Evolutionary conservation across 2,888 invertebrate species (phyloP).

Genomic region (Lycia hirtaria): DNA sequence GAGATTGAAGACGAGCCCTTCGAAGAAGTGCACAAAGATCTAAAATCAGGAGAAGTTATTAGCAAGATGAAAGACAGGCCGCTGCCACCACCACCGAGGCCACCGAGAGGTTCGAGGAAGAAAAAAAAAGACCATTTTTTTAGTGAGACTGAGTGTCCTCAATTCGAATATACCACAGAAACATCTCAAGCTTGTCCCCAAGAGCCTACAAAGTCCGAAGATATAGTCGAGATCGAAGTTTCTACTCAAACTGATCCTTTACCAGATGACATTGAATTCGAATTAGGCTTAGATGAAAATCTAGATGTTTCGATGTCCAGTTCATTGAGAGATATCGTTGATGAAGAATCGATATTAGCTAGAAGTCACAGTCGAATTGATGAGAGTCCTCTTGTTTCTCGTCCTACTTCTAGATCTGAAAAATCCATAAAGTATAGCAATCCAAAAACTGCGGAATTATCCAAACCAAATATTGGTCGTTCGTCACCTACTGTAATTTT

Average conservation of each 20-base stretch:
- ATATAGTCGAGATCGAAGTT: slow-evolving; percentile 88
- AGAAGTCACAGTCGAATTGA: slow-evolving; percentile 78
- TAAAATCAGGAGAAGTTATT: slow-evolving; percentile 91
- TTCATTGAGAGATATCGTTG: slow-evolving; percentile 74
- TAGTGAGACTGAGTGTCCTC: slow-evolving; percentile 44
- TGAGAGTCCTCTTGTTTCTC: slow-evolving; percentile 77
- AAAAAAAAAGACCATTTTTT: slow-evolving; percentile 63
- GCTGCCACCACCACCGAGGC: slow-evolving; percentile 93
- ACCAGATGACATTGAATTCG: slow-evolving; percentile 91
- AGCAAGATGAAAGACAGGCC: slow-evolving; percentile 94
- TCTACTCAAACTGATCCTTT: slow-evolving; percentile 95
- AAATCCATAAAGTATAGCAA: slow-evolving; percentile 84
- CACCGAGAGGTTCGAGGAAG: slow-evolving; percentile 87
- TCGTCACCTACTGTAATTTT: slow-evolving; percentile 87
- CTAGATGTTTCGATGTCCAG: slow-evolving; percentile 78
- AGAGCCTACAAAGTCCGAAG: slow-evolving; percentile 56
- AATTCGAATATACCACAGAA: slow-evolving; percentile 45
- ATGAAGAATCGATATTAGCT: slow-evolving; percentile 83
- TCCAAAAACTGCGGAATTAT: slow-evolving; percentile 82
- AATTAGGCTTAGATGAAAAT: slow-evolving; percentile 82
- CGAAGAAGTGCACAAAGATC: slow-evolving; percentile 86
- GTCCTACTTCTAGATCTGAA: slow-evolving; percentile 85
- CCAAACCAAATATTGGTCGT: slow-evolving; percentile 83
- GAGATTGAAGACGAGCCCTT: slow-evolving; percentile 87
- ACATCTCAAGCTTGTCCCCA: slow-evolving; percentile 43